A percentile compares a stretch with the other conserved stretches of the same genome.
phyloP scores from a whole-genome alignment of 2,888 invertebrate genomes.

The Lutraria lutraria region DNA sequence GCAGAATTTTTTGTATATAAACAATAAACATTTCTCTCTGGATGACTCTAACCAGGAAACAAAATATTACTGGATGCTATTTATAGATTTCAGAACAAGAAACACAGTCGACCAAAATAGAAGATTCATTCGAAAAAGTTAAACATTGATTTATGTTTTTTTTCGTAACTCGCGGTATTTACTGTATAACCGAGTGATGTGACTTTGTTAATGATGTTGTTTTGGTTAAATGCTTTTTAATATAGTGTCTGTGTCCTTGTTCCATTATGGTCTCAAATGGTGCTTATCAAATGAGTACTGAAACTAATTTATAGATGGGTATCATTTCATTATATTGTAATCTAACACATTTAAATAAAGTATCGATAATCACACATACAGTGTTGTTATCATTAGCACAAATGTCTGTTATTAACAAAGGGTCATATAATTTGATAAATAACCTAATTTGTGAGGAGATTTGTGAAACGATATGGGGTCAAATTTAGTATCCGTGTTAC shows the following conservation, averaged over 20 bases:
- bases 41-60: neutral
- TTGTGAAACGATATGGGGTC: conserved; percentile 11
- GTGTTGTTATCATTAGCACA: neutral
- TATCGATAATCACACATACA: neutral
- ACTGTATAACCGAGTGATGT: no score
- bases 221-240: no score
- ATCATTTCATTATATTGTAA: neutral
- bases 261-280: no score
- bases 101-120: neutral
- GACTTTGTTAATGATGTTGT: no score
- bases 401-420: neutral
- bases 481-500: neutral
- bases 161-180: no score
- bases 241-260: no score
- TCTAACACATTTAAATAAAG: neutral
- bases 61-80: neutral
- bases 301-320: no score
- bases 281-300: no score
- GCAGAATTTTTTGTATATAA: neutral
- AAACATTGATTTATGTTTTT: neutral
- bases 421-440: conserved; percentile 7
- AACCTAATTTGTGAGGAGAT: conserved; percentile 1
- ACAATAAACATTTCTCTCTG: neutral
- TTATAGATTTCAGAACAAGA: neutral
- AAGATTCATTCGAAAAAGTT: neutral